phyloP scores from a whole-genome alignment of 2,113 vertebrate genomes.

The Scopus umbretta region DNA sequence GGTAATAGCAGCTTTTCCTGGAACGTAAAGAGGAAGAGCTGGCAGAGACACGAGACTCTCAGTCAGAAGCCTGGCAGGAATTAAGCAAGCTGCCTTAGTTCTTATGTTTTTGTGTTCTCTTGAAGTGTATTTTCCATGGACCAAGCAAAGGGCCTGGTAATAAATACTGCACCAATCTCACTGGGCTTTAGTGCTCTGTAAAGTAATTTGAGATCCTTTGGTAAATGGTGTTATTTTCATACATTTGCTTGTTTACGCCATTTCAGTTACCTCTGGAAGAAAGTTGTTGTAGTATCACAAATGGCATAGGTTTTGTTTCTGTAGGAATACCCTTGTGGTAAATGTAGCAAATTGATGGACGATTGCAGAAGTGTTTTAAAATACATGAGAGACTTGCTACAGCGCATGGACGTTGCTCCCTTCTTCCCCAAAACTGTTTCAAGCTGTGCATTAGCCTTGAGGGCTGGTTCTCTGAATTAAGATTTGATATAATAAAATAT shows the following conservation, averaged over 20 bases:
- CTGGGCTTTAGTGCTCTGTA: not conserved
- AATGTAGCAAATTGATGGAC: not conserved
- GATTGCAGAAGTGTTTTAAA: not conserved
- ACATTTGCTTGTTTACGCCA: not conserved
- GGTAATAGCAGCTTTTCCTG: slow-evolving; percentile 13
- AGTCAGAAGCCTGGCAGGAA: slow-evolving; percentile 22
- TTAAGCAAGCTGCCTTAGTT: not conserved
- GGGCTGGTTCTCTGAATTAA: not conserved
- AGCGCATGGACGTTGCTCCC: not conserved
- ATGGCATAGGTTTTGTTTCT: not conserved
- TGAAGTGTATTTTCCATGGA: not conserved
- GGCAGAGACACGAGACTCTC: not conserved
- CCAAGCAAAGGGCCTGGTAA: not conserved
- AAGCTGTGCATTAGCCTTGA: not conserved
- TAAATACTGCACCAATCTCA: not conserved
- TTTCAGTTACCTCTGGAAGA: not conserved
- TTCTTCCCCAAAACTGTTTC: not conserved
- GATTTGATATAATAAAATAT: not conserved
- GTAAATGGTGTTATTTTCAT: not conserved
- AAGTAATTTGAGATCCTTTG: not conserved
- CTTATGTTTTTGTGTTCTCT: not conserved
- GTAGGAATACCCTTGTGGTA: not conserved
- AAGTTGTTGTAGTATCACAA: not conserved
- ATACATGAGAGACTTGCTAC: not conserved
- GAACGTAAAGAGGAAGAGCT: slow-evolving; percentile 22